Conservation (phyloP, 1,140 invertebrate species). For the Muscidifurax raptorellus region DNA sequence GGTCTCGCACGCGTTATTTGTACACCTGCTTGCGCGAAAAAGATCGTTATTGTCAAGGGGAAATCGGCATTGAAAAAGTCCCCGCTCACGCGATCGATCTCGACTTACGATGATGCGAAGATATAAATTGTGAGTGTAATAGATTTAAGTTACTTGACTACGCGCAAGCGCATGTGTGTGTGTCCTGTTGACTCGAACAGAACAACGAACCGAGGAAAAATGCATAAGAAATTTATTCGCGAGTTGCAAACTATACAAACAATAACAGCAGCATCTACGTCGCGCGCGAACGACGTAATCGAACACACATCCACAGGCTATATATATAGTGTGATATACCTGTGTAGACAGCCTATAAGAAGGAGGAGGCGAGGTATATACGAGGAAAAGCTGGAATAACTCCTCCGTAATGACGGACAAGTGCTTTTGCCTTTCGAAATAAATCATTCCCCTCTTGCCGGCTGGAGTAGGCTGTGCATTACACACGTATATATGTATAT, state of each 20-base stretch:
- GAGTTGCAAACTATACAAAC: too few relatives aligned
- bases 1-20: not conserved
- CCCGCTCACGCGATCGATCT: too few relatives aligned
- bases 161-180: not conserved
- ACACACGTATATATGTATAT: not conserved
- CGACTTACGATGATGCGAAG: too few relatives aligned
- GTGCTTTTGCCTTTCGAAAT: conserved; percentile 47
- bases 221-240: too few relatives aligned
- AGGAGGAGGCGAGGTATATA: not conserved
- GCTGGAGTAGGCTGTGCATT: too few relatives aligned
- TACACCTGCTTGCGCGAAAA: not conserved
- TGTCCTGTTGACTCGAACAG: too few relatives aligned
- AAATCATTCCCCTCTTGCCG: conserved; percentile 38
- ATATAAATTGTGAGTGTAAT: not conserved
- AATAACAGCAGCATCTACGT: too few relatives aligned
- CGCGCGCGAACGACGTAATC: not conserved
- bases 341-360: too few relatives aligned
- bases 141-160: not conserved
- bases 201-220: too few relatives aligned
- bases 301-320: too few relatives aligned
- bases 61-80: too few relatives aligned
- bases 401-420: conserved; percentile 40
- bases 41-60: too few relatives aligned
- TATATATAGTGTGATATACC: not conserved
- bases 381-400: conserved; percentile 40